Percentiles rank a stretch among this genome's conserved stretches.
These are phyloP conservation scores for Phocoena sinus DNA, from an alignment of 2,113 vertebrate species.

Conservation along the genomic window DNA sequence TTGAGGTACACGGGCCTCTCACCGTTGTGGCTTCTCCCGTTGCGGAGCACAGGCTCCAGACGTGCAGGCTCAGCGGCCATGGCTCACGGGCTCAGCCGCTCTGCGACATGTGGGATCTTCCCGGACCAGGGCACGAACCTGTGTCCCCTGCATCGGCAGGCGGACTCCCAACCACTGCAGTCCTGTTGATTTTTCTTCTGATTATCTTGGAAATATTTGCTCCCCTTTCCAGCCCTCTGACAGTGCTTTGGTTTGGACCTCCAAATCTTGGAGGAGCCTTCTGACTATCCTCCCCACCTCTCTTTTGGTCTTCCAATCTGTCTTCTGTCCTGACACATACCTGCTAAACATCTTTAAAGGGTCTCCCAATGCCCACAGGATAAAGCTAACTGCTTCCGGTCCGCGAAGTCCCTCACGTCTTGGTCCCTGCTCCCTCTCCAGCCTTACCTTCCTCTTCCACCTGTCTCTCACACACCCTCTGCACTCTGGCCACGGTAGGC, in stretches of 20 bases:
- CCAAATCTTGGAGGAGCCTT: background rate
- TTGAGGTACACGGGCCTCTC: too few species aligned
- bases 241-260: background rate
- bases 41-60: too few species aligned
- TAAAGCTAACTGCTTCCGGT: background rate
- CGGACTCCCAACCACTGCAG: too few species aligned
- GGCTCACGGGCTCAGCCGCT: too few species aligned
- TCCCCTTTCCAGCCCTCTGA: background rate
- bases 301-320: background rate
- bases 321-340: background rate
- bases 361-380: background rate
- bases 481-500: accelerated
- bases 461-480: background rate
- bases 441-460: background rate
- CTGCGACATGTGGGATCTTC: too few species aligned
- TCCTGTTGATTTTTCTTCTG: background rate
- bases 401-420: background rate
- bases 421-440: too few species aligned
- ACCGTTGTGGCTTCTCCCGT: too few species aligned
- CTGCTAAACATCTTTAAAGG: background rate
- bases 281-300: background rate
- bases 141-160: too few species aligned
- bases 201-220: background rate
- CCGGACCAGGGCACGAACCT: too few species aligned
- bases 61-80: too few species aligned